Conservation (phyloP, 2,888 invertebrate species). For the Balanococcus diminutus region DNA sequence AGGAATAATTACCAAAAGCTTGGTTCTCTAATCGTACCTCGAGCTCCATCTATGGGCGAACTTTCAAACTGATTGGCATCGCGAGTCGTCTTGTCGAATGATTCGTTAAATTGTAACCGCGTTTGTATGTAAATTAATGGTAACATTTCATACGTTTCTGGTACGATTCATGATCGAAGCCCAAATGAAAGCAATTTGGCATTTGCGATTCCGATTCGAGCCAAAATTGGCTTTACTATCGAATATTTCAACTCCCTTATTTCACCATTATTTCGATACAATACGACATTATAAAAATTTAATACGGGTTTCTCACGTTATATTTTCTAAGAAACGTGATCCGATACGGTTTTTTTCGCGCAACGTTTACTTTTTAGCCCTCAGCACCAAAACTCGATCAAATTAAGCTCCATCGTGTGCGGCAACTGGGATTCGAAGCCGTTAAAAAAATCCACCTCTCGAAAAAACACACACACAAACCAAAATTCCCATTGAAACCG, state of each 20-base stretch:
- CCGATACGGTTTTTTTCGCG: background rate
- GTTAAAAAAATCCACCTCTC: background rate
- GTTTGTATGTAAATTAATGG: background rate
- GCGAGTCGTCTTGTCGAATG: background rate
- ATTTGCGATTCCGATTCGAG: conserved; percentile 21
- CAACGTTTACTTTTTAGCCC: background rate
- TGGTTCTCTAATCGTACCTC: background rate
- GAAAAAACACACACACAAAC: background rate
- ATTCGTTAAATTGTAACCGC: background rate
- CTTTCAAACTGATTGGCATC: background rate
- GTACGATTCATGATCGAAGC: background rate
- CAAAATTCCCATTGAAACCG: background rate
- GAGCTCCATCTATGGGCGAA: background rate
- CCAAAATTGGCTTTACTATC: conserved; percentile 9
- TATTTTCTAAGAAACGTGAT: background rate
- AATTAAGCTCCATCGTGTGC: conserved; percentile 4
- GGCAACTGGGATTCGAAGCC: background rate
- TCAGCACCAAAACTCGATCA: background rate
- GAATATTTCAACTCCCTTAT: background rate
- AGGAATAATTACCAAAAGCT: background rate
- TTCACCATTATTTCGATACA: background rate
- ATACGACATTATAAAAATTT: background rate
- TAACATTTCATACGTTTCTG: background rate
- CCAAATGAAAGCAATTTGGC: conserved; percentile 35
- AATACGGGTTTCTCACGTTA: background rate